Base-by-base conservation (phyloP, 1,140 invertebrate species). In the Drosophila insularis region DNA sequence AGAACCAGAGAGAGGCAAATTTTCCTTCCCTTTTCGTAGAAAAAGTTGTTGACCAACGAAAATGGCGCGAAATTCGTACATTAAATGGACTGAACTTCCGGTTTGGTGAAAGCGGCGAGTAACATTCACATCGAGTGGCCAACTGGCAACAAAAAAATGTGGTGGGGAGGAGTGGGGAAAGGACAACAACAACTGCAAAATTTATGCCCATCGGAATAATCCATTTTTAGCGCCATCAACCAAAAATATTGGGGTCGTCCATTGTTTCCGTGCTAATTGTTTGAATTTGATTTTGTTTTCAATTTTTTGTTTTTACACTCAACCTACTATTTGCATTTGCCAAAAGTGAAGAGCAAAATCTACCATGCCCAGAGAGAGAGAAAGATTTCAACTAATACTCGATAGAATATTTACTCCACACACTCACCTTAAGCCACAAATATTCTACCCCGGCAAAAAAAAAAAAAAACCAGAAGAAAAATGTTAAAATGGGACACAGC, bases 221-320 rank as follows among this genome's bases (percentile, higher is more conserved):
- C 90, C 85, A 91, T 91, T 91, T 91, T 91, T 81, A 65, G 82
- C 76, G 70, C 76, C 89, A 90, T 87, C 89, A 84, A 74, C 77
- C 81, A 71, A 73, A 71, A 78, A 86, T 89, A 90, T 90, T 87
- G 81, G 78, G 74, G 66, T 66, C 66, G 69, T 76, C 82, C 78
- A 87, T 91, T 91, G 90, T 91, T 91, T 91, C 85, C 85, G 89
- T 82, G 85, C 90, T 91, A 91, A 91, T 91, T 91, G 90, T 91
- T 91, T 91, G 89, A 85, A 72, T 67, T 64, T 73, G 55, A 71
- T 74, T 67, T 74, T 60, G 27, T 14, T 35, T 14, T 58, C 27
- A 17, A 50, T 4, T 58, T 31, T 59, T 71, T 63, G 66, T 73
- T 84, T 65, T 13, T 4, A n/a, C 39, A 11, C 7, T 13, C 13